Conservation (phyloP, 2,797 vertebrate species). For the Podarcis lilfordi region DNA sequence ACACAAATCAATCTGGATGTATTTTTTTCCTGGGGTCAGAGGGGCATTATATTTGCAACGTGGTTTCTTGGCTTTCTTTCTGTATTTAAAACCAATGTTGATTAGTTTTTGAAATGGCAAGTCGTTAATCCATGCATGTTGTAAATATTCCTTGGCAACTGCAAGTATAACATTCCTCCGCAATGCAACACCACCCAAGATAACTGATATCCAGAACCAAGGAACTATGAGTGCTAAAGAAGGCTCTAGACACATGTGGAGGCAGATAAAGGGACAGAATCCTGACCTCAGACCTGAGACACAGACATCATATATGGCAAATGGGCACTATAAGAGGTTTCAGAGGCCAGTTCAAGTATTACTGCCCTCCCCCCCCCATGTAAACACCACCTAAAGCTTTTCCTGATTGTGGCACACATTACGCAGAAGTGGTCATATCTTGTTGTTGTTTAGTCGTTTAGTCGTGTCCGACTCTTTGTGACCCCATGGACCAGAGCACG, state of each 20-base stretch:
- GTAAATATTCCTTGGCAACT: constrained; percentile 54
- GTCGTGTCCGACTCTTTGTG: too few relatives aligned
- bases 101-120: constrained; percentile 62
- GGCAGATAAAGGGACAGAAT: neutral
- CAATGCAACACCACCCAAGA: constrained; percentile 42
- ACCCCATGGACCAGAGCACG: too few relatives aligned
- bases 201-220: constrained; percentile 32
- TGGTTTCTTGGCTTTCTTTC: constrained; percentile 29
- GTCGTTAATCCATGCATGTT: constrained; percentile 42
- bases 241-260: neutral
- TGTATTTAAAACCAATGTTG: constrained; percentile 29
- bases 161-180: constrained; percentile 50
- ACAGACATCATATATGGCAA: neutral
- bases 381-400: neutral
- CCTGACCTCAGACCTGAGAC: neutral
- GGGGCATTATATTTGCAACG: neutral
- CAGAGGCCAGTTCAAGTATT: neutral
- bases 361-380: neutral
- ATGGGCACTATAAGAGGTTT: neutral
- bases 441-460: too few relatives aligned
- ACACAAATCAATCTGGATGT: constrained; percentile 2
- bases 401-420: neutral
- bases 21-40: neutral
- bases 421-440: neutral
- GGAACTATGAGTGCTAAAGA: constrained; percentile 5